These are phyloP conservation scores for Xestia xanthographa DNA, from an alignment of 2,888 invertebrate genomes.

Conservation along the genomic window DNA sequence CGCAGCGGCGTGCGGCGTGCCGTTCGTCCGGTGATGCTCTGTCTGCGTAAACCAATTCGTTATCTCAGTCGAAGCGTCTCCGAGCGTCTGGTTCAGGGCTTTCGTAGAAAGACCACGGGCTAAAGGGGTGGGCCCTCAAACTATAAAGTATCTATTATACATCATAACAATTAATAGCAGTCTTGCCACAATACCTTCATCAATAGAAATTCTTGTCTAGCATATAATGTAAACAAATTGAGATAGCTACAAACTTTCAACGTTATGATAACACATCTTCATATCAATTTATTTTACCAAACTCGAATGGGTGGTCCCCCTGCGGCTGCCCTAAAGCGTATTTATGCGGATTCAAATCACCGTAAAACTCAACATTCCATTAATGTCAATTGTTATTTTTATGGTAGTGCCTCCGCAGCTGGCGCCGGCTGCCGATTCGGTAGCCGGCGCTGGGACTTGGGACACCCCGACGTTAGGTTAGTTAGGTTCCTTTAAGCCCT, in stretches of 20 bases:
- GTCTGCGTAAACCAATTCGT: conserved; percentile 45
- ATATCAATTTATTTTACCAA: conserved; percentile 48
- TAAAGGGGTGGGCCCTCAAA: conserved; percentile 51
- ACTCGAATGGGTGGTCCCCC: conserved; percentile 62
- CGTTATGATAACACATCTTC: conserved; percentile 27
- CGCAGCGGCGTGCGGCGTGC: conserved; percentile 48
- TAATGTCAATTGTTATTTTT: conserved; percentile 65
- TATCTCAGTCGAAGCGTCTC: conserved; percentile 59
- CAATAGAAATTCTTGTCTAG: conserved; percentile 50
- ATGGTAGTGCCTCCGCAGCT: too few relatives aligned
- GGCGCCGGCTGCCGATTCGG: too few relatives aligned
- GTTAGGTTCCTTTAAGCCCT: too few relatives aligned
- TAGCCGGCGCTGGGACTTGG: too few relatives aligned
- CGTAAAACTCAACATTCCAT: conserved; percentile 56
- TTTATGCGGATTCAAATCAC: conserved; percentile 41
- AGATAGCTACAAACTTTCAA: conserved; percentile 37
- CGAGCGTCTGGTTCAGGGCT: conserved; percentile 55
- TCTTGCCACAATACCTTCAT: conserved; percentile 63
- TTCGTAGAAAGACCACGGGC: conserved; percentile 61
- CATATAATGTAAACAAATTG: conserved; percentile 46
- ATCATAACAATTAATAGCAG: conserved; percentile 61
- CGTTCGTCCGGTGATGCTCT: conserved; percentile 31
- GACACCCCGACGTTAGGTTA: too few relatives aligned
- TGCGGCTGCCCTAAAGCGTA: conserved; percentile 59
- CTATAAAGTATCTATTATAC: conserved; percentile 43